These are phyloP conservation scores for Synanceia verrucosa DNA, from an alignment of 2,797 vertebrate species.

Conservation along the genomic window DNA sequence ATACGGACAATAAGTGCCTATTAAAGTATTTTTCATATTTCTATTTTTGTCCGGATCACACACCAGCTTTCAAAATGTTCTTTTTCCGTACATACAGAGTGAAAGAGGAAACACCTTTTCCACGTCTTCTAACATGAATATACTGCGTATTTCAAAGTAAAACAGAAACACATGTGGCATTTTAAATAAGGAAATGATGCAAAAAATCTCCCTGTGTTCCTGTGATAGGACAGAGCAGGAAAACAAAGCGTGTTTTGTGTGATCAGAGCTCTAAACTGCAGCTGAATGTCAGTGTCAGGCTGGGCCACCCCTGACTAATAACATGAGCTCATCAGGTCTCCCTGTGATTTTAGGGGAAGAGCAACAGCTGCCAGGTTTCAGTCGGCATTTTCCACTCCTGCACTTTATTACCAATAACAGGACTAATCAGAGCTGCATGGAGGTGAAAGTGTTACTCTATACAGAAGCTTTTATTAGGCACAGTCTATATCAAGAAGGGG, in stretches of 20 bases:
- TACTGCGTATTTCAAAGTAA: neutral
- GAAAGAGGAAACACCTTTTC: neutral
- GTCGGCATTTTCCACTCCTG: slow-evolving; percentile 62
- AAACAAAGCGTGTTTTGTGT: slow-evolving; percentile 41
- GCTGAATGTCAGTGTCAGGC: slow-evolving; percentile 43
- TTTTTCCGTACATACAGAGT: neutral
- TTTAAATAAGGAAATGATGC: slow-evolving; percentile 10
- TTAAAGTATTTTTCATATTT: slow-evolving; percentile 59
- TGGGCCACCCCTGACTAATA: slow-evolving; percentile 57
- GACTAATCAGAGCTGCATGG: slow-evolving; percentile 70
- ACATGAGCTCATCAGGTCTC: slow-evolving; percentile 69
- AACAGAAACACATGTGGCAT: slow-evolving; percentile 9
- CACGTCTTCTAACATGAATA: slow-evolving; percentile 6
- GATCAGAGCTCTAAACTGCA: slow-evolving; percentile 9
- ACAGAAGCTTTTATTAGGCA: slow-evolving; percentile 30
- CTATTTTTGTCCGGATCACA: slow-evolving; percentile 32
- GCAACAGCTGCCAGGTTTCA: slow-evolving; percentile 61
- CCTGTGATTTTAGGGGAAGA: slow-evolving; percentile 58
- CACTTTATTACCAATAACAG: slow-evolving; percentile 71
- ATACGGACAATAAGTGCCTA: slow-evolving; percentile 48
- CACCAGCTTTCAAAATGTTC: slow-evolving; percentile 7
- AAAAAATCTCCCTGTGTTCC: neutral
- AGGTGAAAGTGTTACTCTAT: slow-evolving; percentile 55
- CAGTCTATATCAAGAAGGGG: slow-evolving; percentile 15
- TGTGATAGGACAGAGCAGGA: neutral